Evolutionary conservation across 1,140 invertebrate genomes (phyloP).

Genomic region (Drosophila seguyi): DNA sequence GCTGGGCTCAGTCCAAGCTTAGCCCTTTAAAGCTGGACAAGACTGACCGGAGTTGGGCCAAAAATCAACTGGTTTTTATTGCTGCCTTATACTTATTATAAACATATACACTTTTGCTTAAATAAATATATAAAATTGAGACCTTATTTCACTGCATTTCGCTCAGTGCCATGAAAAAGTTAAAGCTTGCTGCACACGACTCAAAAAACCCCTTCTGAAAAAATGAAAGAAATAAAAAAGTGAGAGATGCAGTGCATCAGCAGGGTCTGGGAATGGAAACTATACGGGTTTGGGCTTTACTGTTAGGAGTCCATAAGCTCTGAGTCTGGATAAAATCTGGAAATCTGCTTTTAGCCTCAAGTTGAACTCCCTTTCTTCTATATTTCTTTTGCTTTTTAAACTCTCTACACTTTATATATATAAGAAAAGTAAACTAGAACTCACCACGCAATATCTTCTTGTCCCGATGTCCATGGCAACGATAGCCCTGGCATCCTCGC

Average conservation of each 20-base stretch:
- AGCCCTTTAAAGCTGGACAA: background rate
- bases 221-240: background rate
- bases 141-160: too few relatives aligned
- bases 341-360: background rate
- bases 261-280: background rate
- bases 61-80: background rate
- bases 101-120: background rate
- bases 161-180: constrained; percentile 2
- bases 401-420: too few relatives aligned
- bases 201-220: too few relatives aligned
- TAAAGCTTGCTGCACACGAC: background rate
- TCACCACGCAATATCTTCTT: constrained; percentile 89
- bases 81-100: too few relatives aligned
- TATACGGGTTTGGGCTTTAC: too few relatives aligned
- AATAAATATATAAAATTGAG: background rate
- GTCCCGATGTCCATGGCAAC: constrained; percentile 89
- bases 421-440: too few relatives aligned
- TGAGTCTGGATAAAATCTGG: too few relatives aligned
- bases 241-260: constrained; percentile 9
- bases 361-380: background rate
- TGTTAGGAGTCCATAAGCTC: too few relatives aligned
- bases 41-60: background rate
- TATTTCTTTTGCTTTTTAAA: too few relatives aligned
- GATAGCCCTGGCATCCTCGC: constrained; percentile 90
- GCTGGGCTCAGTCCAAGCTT: background rate